phyloP scores from a whole-genome alignment of 2,113 vertebrate species.

The Parotia lawesii region DNA sequence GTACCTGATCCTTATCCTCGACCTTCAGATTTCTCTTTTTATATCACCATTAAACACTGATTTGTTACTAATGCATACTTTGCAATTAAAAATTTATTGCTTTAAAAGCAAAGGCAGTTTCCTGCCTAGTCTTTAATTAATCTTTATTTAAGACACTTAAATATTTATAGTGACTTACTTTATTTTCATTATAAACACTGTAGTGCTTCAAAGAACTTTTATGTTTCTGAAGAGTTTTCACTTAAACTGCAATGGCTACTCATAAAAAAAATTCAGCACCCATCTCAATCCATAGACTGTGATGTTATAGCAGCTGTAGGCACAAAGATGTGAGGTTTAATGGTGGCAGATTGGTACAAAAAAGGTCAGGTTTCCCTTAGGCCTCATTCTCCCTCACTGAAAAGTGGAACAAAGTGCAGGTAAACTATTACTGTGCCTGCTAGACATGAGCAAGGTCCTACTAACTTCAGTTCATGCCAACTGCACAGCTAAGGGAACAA shows the following conservation, averaged over 20 bases:
- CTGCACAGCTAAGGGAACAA: background rate
- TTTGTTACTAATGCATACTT: background rate
- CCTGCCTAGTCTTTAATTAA: constrained; percentile 6
- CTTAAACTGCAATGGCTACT: background rate
- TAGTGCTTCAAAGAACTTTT: background rate
- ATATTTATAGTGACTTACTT: background rate
- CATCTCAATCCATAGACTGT: background rate
- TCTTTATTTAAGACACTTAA: constrained; percentile 17
- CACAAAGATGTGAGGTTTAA: background rate
- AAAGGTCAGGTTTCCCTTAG: background rate
- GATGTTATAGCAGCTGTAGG: background rate
- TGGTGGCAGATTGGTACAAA: background rate
- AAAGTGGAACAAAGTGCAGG: background rate
- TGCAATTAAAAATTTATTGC: background rate
- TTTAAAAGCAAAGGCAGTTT: constrained; percentile 23
- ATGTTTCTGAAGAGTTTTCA: background rate
- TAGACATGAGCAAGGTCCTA: background rate
- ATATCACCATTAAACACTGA: background rate
- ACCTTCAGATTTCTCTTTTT: constrained; percentile 6
- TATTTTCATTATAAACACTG: background rate
- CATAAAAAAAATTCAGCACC: background rate
- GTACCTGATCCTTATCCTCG: background rate
- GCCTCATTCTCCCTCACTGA: background rate
- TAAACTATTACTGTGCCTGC: background rate
- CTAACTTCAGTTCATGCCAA: background rate